phyloP scores from a whole-genome alignment of 2,888 invertebrate species.

The Laspeyria flexula region DNA sequence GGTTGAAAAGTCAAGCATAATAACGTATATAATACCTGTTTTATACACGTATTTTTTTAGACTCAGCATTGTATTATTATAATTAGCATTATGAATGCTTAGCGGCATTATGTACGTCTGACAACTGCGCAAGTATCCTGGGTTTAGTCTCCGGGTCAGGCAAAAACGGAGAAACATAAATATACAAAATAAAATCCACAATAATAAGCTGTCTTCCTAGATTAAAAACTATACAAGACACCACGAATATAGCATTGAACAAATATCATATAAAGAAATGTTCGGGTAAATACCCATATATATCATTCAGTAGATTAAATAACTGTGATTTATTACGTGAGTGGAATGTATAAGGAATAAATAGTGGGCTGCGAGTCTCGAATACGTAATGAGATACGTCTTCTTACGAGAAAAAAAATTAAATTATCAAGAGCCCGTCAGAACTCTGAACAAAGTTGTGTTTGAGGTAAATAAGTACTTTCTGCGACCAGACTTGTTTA shows the following conservation, averaged over 20 bases:
- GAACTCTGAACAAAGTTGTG: slow-evolving; percentile 35
- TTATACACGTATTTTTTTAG: no score
- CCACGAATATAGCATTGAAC: slow-evolving; percentile 38
- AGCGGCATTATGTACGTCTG: no score
- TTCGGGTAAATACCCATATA: slow-evolving; percentile 51
- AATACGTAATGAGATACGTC: slow-evolving; percentile 59
- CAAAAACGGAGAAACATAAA: background rate
- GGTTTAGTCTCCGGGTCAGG: no score
- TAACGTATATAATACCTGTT: no score
- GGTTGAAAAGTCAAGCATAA: no score
- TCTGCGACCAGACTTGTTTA: slow-evolving; percentile 43
- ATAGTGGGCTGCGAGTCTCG: slow-evolving; percentile 56
- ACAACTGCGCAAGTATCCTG: no score
- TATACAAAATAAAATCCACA: background rate
- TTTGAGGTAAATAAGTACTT: slow-evolving; percentile 49
- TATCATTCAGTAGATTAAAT: slow-evolving; percentile 75
- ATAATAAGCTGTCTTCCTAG: slow-evolving; percentile 14
- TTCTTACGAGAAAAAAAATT: slow-evolving; percentile 48
- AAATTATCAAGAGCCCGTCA: slow-evolving; percentile 49
- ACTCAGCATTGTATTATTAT: no score
- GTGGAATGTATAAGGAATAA: slow-evolving; percentile 66
- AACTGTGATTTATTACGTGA: slow-evolving; percentile 78
- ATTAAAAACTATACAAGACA: slow-evolving; percentile 30
- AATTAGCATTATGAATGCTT: no score
- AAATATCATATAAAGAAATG: slow-evolving; percentile 44